Percentiles rank a stretch among this genome's conserved stretches.
Conservation (phyloP, 2,888 invertebrate species). For the Pollenia amentaria region DNA sequence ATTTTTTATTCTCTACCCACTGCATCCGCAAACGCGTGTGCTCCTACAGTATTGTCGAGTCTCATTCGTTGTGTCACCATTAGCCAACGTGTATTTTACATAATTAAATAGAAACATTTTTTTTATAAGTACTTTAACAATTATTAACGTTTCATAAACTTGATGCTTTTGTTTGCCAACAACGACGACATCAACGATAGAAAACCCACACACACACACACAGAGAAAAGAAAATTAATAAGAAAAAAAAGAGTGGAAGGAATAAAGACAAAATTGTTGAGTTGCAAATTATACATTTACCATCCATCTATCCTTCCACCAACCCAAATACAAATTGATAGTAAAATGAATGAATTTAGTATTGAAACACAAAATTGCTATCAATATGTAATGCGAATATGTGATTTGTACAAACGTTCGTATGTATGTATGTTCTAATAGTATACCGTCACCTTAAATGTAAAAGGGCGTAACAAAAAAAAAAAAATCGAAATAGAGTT, state of each 20-base stretch:
- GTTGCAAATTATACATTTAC: constrained; percentile 10
- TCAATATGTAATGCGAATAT: neutral
- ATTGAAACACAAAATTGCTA: neutral
- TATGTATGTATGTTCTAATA: neutral
- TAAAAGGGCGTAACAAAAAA: too few species aligned
- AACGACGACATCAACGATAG: constrained; percentile 40
- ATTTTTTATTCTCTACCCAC: neutral
- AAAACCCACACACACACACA: constrained; percentile 1
- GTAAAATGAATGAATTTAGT: neutral
- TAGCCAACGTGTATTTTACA: constrained; percentile 64
- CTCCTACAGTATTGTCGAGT: neutral
- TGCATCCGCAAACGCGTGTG: neutral
- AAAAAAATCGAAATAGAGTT: neutral
- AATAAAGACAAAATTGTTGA: constrained; percentile 1
- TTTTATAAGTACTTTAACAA: constrained; percentile 66
- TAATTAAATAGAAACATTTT: constrained; percentile 73
- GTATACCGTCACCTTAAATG: too few species aligned
- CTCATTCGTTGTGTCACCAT: constrained; percentile 57
- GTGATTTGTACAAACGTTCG: neutral
- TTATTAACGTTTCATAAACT: constrained; percentile 70
- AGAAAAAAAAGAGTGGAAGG: neutral
- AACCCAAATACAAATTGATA: constrained; percentile 11
- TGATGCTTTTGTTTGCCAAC: constrained; percentile 67
- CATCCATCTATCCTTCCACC: constrained; percentile 35
- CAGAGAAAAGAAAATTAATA: neutral